Evolutionary conservation across 2,113 vertebrate genomes (phyloP).

Genomic region (Okapia johnstoni): DNA sequence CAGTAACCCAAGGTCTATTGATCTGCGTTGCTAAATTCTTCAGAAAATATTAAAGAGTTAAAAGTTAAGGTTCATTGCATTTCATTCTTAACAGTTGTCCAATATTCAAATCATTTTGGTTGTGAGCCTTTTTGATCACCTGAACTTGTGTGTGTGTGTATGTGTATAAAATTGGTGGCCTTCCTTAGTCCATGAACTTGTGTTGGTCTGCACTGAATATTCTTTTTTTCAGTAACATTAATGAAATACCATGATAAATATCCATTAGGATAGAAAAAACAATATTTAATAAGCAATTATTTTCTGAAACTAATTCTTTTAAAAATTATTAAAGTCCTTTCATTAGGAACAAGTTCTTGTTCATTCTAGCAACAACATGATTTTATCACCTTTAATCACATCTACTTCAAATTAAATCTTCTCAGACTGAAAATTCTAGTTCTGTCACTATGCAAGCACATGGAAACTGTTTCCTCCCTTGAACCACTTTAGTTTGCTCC

Average conservation of each 20-base stretch:
- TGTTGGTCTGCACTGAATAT: background rate
- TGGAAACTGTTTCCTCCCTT: background rate
- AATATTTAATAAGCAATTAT: background rate
- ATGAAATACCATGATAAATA: background rate
- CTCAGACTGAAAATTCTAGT: background rate
- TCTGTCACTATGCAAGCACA: background rate
- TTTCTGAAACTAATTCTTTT: background rate
- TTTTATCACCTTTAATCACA: background rate
- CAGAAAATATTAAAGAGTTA: background rate
- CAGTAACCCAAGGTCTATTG: background rate
- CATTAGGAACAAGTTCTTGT: background rate
- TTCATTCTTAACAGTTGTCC: background rate
- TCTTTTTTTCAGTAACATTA: background rate
- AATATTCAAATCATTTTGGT: background rate
- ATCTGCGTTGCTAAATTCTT: background rate
- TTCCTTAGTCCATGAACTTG: background rate
- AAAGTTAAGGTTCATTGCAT: background rate
- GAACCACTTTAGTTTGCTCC: background rate
- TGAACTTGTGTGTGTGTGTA: background rate
- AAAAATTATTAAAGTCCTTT: background rate
- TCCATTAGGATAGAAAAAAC: background rate
- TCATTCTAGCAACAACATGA: background rate
- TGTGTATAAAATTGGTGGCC: background rate
- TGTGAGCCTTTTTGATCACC: background rate
- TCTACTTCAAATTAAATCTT: background rate